A percentile compares a stretch with the other conserved stretches of the same genome.
These are phyloP conservation scores for Calcarius ornatus DNA, from an alignment of 2,113 vertebrate species.

Conservation along the genomic window DNA sequence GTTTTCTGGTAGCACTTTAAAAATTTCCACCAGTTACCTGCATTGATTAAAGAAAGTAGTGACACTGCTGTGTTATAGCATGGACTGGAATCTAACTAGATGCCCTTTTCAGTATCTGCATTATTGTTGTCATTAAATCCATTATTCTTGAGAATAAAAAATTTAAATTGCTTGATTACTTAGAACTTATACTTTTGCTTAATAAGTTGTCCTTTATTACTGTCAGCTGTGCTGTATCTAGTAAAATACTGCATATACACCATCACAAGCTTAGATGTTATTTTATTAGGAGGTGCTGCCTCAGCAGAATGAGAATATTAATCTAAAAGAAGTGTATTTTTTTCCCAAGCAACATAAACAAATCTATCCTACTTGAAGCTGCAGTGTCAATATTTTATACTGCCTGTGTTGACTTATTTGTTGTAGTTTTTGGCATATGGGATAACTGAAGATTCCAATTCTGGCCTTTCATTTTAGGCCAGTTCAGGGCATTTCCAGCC, in stretches of 20 bases:
- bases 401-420: not conserved
- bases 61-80: not conserved
- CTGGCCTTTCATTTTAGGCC: not conserved
- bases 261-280: not conserved
- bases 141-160: not conserved
- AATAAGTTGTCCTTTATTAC: not conserved
- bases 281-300: conserved; percentile 14
- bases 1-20: not conserved
- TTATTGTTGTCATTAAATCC: not conserved
- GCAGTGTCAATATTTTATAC: conserved; percentile 35
- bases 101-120: not conserved
- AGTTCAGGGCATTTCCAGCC: not conserved
- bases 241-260: not conserved
- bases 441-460: not conserved
- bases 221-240: not conserved
- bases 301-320: conserved; percentile 46
- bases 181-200: not conserved
- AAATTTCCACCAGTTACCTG: not conserved
- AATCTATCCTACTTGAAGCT: conserved; percentile 32
- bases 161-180: not conserved
- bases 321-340: conserved; percentile 12
- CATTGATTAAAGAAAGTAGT: not conserved
- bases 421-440: conserved; percentile 10
- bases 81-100: not conserved
- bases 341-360: not conserved